Percentiles rank a stretch among this genome's conserved stretches.
phyloP scores from a whole-genome alignment of 2,888 invertebrate species.

The Tricholauxania praeusta region DNA sequence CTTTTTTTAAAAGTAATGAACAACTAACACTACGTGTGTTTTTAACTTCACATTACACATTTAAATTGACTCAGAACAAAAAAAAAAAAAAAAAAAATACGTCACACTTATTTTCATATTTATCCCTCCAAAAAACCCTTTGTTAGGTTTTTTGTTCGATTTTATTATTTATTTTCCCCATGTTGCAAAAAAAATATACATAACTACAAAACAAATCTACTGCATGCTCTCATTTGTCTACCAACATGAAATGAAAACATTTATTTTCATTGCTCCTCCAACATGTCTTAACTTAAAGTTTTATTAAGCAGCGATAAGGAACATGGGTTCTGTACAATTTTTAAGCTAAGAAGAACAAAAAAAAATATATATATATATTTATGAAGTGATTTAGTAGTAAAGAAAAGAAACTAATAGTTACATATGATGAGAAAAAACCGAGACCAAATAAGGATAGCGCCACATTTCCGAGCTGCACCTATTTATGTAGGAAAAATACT shows the following conservation, averaged over 20 bases:
- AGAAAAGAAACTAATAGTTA: neutral
- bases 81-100: neutral
- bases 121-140: neutral
- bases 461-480: no score
- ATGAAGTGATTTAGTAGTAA: neutral
- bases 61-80: no score
- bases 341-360: no score
- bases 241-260: slow-evolving; percentile 5
- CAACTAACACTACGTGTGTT: no score
- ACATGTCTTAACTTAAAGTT: slow-evolving; percentile 29
- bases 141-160: neutral
- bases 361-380: no score
- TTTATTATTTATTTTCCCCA: neutral
- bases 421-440: neutral
- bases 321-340: neutral
- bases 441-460: no score
- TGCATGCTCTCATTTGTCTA: no score
- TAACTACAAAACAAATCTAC: no score
- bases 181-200: neutral
- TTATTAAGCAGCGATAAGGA: slow-evolving; percentile 31
- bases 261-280: slow-evolving; percentile 28
- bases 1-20: no score
- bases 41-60: no score
- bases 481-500: no score
- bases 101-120: neutral